These are phyloP conservation scores for Heteromormyrus szaboi DNA, from an alignment of 2,797 vertebrate genomes.

Conservation along the genomic window DNA sequence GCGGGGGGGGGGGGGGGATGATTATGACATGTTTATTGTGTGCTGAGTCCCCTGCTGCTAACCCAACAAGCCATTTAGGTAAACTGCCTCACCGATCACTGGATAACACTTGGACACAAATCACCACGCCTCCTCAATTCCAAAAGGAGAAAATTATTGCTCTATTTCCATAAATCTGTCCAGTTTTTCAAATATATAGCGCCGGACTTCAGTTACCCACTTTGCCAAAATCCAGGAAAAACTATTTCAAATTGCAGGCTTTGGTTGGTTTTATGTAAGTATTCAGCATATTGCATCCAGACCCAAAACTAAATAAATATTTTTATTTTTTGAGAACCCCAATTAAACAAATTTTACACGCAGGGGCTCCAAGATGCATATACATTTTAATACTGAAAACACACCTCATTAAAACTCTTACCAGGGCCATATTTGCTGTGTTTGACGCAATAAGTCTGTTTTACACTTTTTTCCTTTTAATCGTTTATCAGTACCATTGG, in stretches of 20 bases:
- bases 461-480: neutral
- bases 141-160: conserved; percentile 47
- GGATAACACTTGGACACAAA: conserved; percentile 32
- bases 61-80: conserved; percentile 12
- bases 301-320: neutral
- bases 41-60: neutral
- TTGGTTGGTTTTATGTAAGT: neutral
- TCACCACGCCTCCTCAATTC: conserved; percentile 36
- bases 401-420: neutral
- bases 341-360: conserved; percentile 4
- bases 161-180: conserved; percentile 55
- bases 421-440: neutral
- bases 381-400: neutral
- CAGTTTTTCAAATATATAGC: neutral
- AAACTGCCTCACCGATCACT: conserved; percentile 21
- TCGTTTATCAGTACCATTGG: neutral
- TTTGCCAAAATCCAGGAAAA: neutral
- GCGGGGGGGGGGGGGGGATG: too few relatives aligned
- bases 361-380: neutral
- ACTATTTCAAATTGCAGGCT: neutral
- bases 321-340: neutral
- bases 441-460: neutral
- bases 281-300: neutral
- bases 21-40: neutral
- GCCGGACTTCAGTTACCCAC: neutral